phyloP scores from a whole-genome alignment of 1,140 invertebrate species.

The Triops longicaudatus region DNA sequence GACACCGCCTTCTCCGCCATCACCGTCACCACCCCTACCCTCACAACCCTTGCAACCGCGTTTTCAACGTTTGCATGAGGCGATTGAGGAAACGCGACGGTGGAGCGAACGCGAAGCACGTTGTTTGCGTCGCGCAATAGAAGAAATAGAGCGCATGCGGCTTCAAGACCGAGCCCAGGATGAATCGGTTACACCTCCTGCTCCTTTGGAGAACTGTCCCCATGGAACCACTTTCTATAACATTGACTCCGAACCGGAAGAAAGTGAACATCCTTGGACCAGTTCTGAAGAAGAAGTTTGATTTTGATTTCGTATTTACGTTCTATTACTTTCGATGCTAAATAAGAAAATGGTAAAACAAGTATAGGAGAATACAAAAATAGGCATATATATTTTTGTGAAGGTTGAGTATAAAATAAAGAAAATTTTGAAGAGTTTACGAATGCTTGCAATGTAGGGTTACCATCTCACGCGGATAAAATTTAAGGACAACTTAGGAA shows the following conservation, averaged over 20 bases:
- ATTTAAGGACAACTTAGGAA: no score
- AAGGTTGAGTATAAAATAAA: no score
- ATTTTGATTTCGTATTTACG: background rate
- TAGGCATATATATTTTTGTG: no score
- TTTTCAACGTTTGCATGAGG: background rate
- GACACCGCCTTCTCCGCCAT: constrained; percentile 33
- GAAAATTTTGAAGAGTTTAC: no score
- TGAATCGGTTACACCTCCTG: background rate
- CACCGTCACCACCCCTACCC: constrained; percentile 22
- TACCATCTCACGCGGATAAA: no score
- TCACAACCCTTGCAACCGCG: background rate
- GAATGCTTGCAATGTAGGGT: no score
- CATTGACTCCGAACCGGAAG: background rate
- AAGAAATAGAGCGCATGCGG: background rate
- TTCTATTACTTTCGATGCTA: no score
- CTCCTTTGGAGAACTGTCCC: background rate
- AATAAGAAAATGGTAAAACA: no score
- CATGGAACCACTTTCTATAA: background rate
- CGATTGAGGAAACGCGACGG: background rate
- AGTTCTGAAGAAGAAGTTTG: background rate
- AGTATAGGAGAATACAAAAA: no score
- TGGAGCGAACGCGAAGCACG: constrained; percentile 9
- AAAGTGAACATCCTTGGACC: background rate
- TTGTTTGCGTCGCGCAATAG: background rate
- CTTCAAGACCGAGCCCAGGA: background rate